Base-by-base conservation (phyloP, 2,888 invertebrate species). In the Notodonta dromedarius region DNA sequence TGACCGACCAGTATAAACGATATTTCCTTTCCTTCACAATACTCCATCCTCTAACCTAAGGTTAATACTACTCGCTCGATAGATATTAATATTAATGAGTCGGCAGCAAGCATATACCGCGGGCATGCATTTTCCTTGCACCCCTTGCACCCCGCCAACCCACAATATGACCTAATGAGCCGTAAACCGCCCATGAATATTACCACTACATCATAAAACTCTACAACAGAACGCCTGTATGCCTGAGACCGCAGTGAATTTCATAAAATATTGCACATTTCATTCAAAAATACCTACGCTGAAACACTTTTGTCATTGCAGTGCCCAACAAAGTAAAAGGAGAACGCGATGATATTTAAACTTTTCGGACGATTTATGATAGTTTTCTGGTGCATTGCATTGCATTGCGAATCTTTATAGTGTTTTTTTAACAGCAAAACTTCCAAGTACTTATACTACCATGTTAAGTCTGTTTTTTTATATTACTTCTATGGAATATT, bases 101-200 rank as follows among this genome's bases (percentile, higher is more conserved):
- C 24, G 53, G 55, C 62, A 71, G 64, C 50, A 40, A 62, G 59
- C 46, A 56, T 62, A 64, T 61, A 61, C 32, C 57, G 57, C 67
- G 66, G 62, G 62, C 58, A 66, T 63, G 62, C 60, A 59, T 59
- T 58, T 65, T 57, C 61, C 56, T 57, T 70, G 66, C 69, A 69
- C 57, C 40, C 63, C 55, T 24, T 24, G 66, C 62, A 66, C 61
- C 24, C 24, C 24, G 24, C 24, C 24, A 24, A 24, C 24, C 54
- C 60, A 55, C 71, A 68, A 74, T 76, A 75, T 73, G 76, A 74
- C 69, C 78, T 84, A 87, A 86, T 86, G 87, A 86, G 78, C 80
- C 81, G 83, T 85, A 80, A 86, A 85, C 80, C 71, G 70, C 70
- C 78, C 75, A 77, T 84, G 78, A 78, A 85, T 84, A 83, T 74